Evolutionary conservation across 2,888 invertebrate species (phyloP).

Genomic region (Trichogramma dendrolimi): DNA sequence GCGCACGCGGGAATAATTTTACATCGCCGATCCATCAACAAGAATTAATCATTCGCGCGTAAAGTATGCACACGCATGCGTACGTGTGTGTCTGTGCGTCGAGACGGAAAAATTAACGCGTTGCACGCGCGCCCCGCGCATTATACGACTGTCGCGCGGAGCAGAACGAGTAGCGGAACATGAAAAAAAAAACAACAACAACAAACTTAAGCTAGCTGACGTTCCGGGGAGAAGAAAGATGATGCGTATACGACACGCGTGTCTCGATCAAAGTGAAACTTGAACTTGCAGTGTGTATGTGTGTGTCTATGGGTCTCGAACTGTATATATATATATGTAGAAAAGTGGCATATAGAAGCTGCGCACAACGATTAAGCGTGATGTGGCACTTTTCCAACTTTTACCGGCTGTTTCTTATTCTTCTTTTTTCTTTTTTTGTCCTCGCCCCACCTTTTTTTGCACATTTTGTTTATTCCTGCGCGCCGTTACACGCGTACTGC

Average conservation of each 20-base stretch:
- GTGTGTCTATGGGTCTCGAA: too few species aligned
- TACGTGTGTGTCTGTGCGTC: too few species aligned
- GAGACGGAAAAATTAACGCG: too few species aligned
- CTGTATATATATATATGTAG: too few species aligned
- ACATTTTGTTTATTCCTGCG: too few species aligned
- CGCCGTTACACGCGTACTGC: too few species aligned
- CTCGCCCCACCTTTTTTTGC: not conserved
- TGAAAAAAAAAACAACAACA: not conserved
- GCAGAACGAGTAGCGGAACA: not conserved
- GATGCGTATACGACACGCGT: not conserved
- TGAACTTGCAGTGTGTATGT: too few species aligned
- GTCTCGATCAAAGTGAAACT: constrained; percentile 21
- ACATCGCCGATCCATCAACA: constrained; percentile 16
- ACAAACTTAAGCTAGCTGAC: not conserved
- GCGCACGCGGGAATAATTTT: not conserved
- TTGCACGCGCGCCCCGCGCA: too few species aligned
- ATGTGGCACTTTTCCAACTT: constrained; percentile 30
- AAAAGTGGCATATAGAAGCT: not conserved
- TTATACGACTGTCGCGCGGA: too few species aligned
- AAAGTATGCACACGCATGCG: too few species aligned
- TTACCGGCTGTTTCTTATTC: not conserved
- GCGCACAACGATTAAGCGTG: constrained; percentile 28
- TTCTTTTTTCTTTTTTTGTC: not conserved
- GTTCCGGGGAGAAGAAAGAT: not conserved
- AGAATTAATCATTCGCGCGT: constrained; percentile 15